phyloP scores from a whole-genome alignment of 2,113 vertebrate genomes.

The Aphyosemion australe region DNA sequence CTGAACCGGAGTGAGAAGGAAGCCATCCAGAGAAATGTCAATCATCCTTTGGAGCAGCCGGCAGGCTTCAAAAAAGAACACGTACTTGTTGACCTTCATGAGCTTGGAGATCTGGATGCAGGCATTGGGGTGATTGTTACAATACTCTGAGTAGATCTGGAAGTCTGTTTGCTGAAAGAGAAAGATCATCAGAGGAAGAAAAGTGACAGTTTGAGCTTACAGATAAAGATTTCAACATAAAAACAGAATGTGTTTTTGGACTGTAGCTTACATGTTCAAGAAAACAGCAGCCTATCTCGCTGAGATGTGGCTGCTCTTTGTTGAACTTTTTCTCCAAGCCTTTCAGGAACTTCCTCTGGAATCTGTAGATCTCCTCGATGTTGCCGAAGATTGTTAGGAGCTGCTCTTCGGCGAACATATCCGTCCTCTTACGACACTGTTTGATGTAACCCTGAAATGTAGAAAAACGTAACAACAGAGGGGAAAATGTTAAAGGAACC shows the following conservation, averaged over 20 bases:
- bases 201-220: too few species aligned
- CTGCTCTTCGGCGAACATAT: slow-evolving; percentile 96
- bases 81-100: slow-evolving; percentile 92
- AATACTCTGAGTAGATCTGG: slow-evolving; percentile 98
- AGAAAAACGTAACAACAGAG: too few species aligned
- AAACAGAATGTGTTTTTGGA: too few species aligned
- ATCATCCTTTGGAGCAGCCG: slow-evolving; percentile 96
- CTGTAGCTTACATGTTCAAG: slow-evolving; percentile 88
- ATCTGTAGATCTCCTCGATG: slow-evolving; percentile 95
- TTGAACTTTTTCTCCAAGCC: slow-evolving; percentile 92
- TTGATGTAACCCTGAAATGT: slow-evolving; percentile 89
- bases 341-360: slow-evolving; percentile 92
- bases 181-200: not conserved
- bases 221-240: too few species aligned
- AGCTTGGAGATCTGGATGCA: slow-evolving; percentile 91
- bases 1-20: slow-evolving; percentile 94
- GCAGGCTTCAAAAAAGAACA: slow-evolving; percentile 97
- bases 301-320: slow-evolving; percentile 89
- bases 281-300: slow-evolving; percentile 95
- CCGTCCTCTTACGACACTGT: slow-evolving; percentile 91
- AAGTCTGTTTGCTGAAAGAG: slow-evolving; percentile 89
- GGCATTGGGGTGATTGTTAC: slow-evolving; percentile 96
- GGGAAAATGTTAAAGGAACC: too few species aligned
- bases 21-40: slow-evolving; percentile 93
- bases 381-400: slow-evolving; percentile 92